Percentiles rank a stretch among this genome's conserved stretches.
phyloP scores from a whole-genome alignment of 1,140 invertebrate species.

The Parasteatoda tepidariorum region DNA sequence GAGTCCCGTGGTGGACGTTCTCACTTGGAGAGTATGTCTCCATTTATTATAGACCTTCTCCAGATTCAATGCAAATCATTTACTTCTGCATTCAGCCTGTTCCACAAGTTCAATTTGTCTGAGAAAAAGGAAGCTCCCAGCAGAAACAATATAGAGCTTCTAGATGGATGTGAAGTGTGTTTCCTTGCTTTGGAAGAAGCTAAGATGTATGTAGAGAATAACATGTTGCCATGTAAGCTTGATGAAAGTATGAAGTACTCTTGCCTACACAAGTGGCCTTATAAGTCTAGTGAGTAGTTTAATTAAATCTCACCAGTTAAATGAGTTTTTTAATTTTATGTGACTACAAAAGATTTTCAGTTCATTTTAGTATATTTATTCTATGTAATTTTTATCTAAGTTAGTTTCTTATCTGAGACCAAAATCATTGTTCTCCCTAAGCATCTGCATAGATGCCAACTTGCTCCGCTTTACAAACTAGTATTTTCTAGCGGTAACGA shows the following conservation, averaged over 20 bases:
- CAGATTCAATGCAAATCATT: conserved; percentile 58
- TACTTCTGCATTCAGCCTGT: conserved; percentile 51
- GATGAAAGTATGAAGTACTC: conserved; percentile 44
- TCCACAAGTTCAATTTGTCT: conserved; percentile 45
- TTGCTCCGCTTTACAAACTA: too few relatives aligned
- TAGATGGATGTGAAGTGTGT: conserved; percentile 34
- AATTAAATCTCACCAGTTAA: too few relatives aligned
- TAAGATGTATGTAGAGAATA: conserved; percentile 25
- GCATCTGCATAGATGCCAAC: too few relatives aligned
- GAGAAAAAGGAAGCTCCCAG: neutral
- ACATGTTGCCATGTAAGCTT: neutral
- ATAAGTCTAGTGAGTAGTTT: conserved; percentile 30
- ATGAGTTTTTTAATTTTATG: too few relatives aligned
- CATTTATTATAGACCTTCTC: conserved; percentile 57
- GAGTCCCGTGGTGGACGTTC: neutral
- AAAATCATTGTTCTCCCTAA: too few relatives aligned
- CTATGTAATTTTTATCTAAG: too few relatives aligned
- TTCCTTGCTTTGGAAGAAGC: conserved; percentile 47
- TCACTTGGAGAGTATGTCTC: conserved; percentile 7
- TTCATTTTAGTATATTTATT: too few relatives aligned
- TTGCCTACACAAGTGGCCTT: conserved; percentile 51
- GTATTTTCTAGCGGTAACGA: too few relatives aligned
- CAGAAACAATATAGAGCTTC: conserved; percentile 13
- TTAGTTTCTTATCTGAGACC: too few relatives aligned
- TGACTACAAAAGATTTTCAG: too few relatives aligned